phyloP scores from a whole-genome alignment of 2,113 vertebrate species.

The Tenebrosternarchus preto region DNA sequence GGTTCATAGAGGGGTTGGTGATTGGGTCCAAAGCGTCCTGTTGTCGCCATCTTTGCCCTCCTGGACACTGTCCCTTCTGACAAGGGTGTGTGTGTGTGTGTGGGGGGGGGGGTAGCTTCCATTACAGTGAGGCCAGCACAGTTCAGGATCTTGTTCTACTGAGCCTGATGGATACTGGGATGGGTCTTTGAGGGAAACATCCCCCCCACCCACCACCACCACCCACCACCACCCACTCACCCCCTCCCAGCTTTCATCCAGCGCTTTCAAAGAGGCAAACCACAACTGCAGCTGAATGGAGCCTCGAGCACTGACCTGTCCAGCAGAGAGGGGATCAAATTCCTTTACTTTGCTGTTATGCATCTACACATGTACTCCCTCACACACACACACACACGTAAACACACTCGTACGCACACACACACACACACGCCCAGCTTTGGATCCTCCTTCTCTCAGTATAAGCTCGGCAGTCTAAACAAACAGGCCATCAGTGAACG shows the following conservation, averaged over 20 bases:
- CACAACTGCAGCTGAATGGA: slow-evolving; percentile 13
- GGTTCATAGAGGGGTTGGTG: background rate
- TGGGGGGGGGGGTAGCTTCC: background rate
- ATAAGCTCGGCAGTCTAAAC: slow-evolving; percentile 40
- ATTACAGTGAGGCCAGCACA: slow-evolving; percentile 17
- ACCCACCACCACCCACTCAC: background rate
- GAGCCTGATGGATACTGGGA: slow-evolving; percentile 16
- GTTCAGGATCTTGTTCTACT: slow-evolving; percentile 40
- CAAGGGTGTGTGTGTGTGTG: too few species aligned
- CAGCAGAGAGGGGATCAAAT: slow-evolving; percentile 31
- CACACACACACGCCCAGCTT: slow-evolving; percentile 20
- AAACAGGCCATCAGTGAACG: slow-evolving; percentile 35
- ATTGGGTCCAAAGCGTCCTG: slow-evolving; percentile 17
- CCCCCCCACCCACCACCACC: slow-evolving; percentile 12
- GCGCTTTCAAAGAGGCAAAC: slow-evolving; percentile 31
- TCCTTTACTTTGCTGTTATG: slow-evolving; percentile 18
- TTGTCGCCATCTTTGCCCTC: background rate
- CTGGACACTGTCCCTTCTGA: background rate
- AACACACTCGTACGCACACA: slow-evolving; percentile 8
- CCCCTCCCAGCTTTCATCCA: slow-evolving; percentile 31
- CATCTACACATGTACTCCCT: background rate
- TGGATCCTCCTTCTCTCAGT: slow-evolving; percentile 10
- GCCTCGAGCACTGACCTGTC: slow-evolving; percentile 45
- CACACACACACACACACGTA: slow-evolving; percentile 13
- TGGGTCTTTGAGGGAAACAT: slow-evolving; percentile 34